Evolutionary conservation across 2,888 invertebrate genomes (phyloP).

Genomic region (Heliconius hortense): DNA sequence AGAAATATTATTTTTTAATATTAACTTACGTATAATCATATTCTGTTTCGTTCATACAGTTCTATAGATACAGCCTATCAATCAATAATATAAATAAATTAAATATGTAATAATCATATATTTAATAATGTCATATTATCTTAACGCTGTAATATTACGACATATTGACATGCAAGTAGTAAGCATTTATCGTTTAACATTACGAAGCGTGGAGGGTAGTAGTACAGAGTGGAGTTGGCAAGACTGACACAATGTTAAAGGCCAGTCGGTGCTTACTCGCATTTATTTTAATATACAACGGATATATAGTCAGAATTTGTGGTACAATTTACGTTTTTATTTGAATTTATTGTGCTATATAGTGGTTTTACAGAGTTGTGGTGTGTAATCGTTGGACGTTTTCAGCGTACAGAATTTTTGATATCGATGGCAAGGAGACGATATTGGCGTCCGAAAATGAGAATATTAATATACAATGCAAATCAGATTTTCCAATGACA

Average conservation of each 20-base stretch:
- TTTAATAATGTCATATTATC: constrained; percentile 30
- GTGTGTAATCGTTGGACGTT: constrained; percentile 21
- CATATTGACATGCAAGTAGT: constrained; percentile 35
- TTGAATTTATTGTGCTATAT: background rate
- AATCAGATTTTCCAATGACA: constrained; percentile 62
- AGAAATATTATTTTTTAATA: too few species aligned
- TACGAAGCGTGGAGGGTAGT: constrained; percentile 39
- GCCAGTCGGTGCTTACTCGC: constrained; percentile 8
- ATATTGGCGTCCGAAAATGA: constrained; percentile 69
- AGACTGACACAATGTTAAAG: constrained; percentile 42
- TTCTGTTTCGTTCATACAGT: background rate
- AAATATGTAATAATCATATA: constrained; percentile 1
- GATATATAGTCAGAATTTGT: constrained; percentile 23
- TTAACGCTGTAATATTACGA: constrained; percentile 33
- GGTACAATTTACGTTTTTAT: constrained; percentile 32
- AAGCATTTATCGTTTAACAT: constrained; percentile 30
- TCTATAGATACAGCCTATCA: background rate
- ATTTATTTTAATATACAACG: constrained; percentile 27
- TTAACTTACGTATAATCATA: background rate
- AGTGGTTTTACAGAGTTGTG: constrained; percentile 3
- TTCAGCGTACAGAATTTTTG: constrained; percentile 64
- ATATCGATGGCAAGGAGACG: constrained; percentile 58
- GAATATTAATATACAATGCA: constrained; percentile 63
- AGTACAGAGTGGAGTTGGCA: constrained; percentile 16
- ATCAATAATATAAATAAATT: constrained; percentile 1